Conservation (phyloP, 2,113 vertebrate genomes). For the Tachysurus fulvidraco region DNA sequence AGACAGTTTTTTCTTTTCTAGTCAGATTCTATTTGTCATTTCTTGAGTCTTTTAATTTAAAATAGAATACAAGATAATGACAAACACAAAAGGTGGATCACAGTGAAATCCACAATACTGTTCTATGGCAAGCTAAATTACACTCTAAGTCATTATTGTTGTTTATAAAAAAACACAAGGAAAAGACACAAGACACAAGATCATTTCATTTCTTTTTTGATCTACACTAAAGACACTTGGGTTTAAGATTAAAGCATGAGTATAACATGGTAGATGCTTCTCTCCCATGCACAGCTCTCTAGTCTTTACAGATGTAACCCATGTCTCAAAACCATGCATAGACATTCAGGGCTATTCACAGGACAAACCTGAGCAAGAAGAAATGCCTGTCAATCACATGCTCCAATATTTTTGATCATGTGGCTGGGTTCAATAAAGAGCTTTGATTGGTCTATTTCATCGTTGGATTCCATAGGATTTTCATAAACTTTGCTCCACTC, state of each 20-base stretch:
- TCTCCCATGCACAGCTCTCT: too few relatives aligned
- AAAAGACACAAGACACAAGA: not conserved
- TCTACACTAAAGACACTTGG: not conserved
- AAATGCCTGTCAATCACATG: too few relatives aligned
- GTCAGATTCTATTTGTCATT: not conserved
- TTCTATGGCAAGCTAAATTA: not conserved
- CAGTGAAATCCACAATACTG: not conserved
- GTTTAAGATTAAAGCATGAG: not conserved
- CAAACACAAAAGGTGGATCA: not conserved
- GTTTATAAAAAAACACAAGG: not conserved
- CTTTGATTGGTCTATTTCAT: not conserved
- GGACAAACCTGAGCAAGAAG: too few relatives aligned
- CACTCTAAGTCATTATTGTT: not conserved
- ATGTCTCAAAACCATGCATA: too few relatives aligned
- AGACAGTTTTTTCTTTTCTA: not conserved
- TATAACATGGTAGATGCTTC: not conserved
- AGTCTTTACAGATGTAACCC: too few relatives aligned
- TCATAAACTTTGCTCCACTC: not conserved
- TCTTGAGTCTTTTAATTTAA: not conserved
- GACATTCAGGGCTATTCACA: too few relatives aligned
- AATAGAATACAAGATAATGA: not conserved
- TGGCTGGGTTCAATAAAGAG: too few relatives aligned
- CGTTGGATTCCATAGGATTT: not conserved
- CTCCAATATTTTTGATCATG: too few relatives aligned
- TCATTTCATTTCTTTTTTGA: not conserved